These are phyloP conservation scores for Leucoraja ocellata DNA, from an alignment of 2,797 vertebrate genomes.

Conservation along the genomic window DNA sequence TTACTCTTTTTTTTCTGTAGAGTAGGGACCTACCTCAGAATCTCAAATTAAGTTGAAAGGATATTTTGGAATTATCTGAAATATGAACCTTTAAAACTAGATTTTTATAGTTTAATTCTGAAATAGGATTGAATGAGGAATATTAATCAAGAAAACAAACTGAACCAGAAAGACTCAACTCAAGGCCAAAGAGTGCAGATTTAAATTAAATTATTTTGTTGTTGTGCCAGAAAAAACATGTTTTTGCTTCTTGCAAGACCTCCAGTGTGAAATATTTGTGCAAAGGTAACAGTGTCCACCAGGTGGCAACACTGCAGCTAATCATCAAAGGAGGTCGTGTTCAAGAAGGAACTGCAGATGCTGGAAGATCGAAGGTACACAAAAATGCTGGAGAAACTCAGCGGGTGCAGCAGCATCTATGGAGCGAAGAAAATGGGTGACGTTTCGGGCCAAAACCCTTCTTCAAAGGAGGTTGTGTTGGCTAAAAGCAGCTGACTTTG, in stretches of 20 bases:
- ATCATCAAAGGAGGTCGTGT: not conserved
- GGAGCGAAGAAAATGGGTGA: too few relatives aligned
- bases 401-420: too few relatives aligned
- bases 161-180: not conserved
- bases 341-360: too few relatives aligned
- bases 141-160: not conserved
- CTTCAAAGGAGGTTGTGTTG: not conserved
- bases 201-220: too few relatives aligned
- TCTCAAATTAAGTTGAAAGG: not conserved
- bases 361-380: too few relatives aligned
- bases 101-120: conserved; percentile 23
- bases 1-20: not conserved
- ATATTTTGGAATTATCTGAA: not conserved
- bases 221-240: not conserved
- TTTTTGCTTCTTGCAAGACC: not conserved
- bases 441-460: too few relatives aligned
- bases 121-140: not conserved
- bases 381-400: too few relatives aligned
- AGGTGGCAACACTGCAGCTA: not conserved
- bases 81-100: not conserved
- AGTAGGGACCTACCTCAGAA: not conserved
- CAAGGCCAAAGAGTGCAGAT: too few relatives aligned
- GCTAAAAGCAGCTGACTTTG: not conserved
- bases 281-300: not conserved
- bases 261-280: not conserved